These are phyloP conservation scores for Tetragnatha versicolor DNA, from an alignment of 1,140 invertebrate species.

Conservation along the genomic window DNA sequence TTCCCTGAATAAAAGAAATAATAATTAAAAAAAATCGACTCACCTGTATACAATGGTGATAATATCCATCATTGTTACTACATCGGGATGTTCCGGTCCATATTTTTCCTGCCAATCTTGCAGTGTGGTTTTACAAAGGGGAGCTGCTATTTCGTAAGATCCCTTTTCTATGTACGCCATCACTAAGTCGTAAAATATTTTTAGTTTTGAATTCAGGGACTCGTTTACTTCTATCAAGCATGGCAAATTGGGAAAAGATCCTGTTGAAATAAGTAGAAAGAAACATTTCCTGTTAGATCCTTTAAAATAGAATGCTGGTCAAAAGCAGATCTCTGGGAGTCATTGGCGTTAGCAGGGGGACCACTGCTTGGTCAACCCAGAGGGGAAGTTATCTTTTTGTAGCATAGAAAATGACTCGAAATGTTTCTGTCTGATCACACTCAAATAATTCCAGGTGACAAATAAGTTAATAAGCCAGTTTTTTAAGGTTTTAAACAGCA, in stretches of 20 bases:
- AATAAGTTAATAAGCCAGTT: too few species aligned
- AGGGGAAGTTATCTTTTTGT: too few species aligned
- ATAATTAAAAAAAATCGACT: background rate
- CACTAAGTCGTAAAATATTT: slow-evolving; percentile 33
- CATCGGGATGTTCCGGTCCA: slow-evolving; percentile 23
- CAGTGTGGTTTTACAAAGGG: slow-evolving; percentile 27
- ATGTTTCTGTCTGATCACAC: too few species aligned
- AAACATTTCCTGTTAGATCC: background rate
- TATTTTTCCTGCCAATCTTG: slow-evolving; percentile 36
- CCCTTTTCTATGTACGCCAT: slow-evolving; percentile 32
- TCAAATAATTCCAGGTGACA: too few species aligned
- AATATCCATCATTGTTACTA: slow-evolving; percentile 34
- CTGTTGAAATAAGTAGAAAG: background rate
- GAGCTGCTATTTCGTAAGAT: slow-evolving; percentile 33
- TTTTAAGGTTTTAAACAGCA: too few species aligned
- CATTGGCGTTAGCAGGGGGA: too few species aligned
- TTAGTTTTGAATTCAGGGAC: slow-evolving; percentile 11
- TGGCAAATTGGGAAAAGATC: slow-evolving; percentile 18
- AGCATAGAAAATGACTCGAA: too few species aligned
- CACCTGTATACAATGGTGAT: slow-evolving; percentile 32
- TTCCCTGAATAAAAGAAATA: background rate
- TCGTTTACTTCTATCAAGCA: slow-evolving; percentile 9
- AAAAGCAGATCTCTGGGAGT: too few species aligned
- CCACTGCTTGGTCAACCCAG: too few species aligned
- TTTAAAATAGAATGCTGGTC: background rate